Percentiles rank a stretch among this genome's conserved stretches.
phyloP scores from a whole-genome alignment of 2,888 invertebrate genomes.

The Phytoseiulus persimilis region DNA sequence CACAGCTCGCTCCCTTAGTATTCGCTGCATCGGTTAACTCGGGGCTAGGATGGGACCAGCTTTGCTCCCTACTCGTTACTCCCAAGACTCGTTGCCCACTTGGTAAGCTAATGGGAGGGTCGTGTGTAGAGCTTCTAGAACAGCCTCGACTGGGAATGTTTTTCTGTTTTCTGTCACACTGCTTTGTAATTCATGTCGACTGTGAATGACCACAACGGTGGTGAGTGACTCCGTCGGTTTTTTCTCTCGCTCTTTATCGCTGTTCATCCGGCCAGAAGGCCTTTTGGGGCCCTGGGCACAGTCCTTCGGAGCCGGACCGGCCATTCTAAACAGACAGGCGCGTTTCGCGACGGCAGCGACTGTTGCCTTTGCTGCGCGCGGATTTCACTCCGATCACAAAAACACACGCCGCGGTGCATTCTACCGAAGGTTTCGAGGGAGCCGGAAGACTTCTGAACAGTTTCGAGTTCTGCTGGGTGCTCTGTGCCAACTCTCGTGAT shows the following conservation, averaged over 20 bases:
- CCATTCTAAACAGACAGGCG: neutral
- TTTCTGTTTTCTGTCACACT: neutral
- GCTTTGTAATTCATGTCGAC: neutral
- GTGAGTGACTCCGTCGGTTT: neutral
- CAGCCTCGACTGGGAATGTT: neutral
- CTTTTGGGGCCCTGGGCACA: neutral
- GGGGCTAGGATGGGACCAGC: neutral
- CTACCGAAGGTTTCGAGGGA: neutral
- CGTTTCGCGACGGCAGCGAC: neutral
- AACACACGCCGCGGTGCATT: neutral
- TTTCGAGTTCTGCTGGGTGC: too few relatives aligned
- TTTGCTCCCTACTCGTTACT: neutral
- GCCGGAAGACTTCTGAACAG: neutral
- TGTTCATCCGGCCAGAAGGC: neutral
- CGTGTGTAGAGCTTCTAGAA: neutral
- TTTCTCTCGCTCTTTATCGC: neutral
- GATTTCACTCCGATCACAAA: neutral
- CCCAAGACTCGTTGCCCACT: neutral
- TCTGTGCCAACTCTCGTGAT: neutral
- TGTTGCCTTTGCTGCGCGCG: neutral
- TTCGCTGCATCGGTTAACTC: neutral
- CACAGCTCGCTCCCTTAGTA: neutral
- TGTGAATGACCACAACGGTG: neutral
- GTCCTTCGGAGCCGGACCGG: neutral
- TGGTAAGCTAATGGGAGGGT: neutral